Evolutionary conservation across 2,113 vertebrate genomes (phyloP).

Genomic region (Chauna torquata): DNA sequence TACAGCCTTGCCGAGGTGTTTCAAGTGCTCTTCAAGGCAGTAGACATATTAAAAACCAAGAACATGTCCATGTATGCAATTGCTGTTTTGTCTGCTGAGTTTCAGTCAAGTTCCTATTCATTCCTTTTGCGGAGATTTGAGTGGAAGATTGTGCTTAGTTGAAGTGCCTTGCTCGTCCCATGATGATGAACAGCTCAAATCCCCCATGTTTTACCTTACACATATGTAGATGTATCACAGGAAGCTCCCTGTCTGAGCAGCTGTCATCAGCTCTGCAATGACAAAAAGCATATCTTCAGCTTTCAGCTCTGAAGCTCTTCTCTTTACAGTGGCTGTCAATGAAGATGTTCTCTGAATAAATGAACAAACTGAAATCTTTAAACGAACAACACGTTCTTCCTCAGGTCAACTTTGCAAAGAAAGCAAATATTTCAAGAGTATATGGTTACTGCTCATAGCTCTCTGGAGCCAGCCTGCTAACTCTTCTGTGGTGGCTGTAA

Average conservation of each 20-base stretch:
- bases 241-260: not conserved
- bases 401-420: conserved; percentile 50
- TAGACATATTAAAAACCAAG: not conserved
- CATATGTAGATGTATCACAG: not conserved
- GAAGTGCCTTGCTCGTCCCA: not conserved
- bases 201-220: not conserved
- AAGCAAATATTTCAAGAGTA: conserved; percentile 63
- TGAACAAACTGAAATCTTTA: conserved; percentile 7
- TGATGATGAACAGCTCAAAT: not conserved
- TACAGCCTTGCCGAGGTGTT: not conserved
- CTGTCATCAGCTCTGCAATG: not conserved
- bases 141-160: not conserved
- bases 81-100: not conserved
- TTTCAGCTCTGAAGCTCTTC: not conserved
- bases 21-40: not conserved
- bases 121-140: not conserved
- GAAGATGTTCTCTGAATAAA: conserved; percentile 38
- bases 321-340: not conserved
- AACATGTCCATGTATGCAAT: not conserved
- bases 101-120: not conserved
- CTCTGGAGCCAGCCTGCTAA: conserved; percentile 61
- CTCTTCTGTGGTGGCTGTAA: conserved; percentile 47
- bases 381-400: conserved; percentile 46
- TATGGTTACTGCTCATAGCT: conserved; percentile 23
- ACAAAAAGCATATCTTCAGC: not conserved